phyloP scores from a whole-genome alignment of 2,797 vertebrate species.

The Pipistrellus pipistrellus region DNA sequence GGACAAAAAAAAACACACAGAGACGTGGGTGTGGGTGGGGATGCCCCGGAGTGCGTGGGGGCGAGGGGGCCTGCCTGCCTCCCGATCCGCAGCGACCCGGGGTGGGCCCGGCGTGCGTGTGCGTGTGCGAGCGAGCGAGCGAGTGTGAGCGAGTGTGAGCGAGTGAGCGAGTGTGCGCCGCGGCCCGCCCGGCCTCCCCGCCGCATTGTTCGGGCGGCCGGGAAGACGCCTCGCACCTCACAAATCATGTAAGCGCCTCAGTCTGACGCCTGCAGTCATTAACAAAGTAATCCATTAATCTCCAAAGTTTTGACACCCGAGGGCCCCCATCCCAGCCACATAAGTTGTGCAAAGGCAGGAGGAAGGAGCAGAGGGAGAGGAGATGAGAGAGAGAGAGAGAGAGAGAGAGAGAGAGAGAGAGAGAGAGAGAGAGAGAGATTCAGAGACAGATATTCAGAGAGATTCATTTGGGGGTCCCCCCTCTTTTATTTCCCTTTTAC shows the following conservation, averaged over 20 bases:
- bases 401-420: background rate
- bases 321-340: constrained; percentile 86
- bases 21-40: constrained; percentile 82
- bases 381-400: background rate
- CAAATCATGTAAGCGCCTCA: constrained; percentile 94
- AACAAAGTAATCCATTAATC: constrained; percentile 95
- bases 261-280: constrained; percentile 93
- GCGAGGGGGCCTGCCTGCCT: constrained; percentile 66
- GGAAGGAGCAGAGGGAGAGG: constrained; percentile 75
- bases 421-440: background rate
- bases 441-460: no score
- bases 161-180: constrained; percentile 65
- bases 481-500: constrained; percentile 26
- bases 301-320: constrained; percentile 92
- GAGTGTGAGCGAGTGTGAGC: constrained; percentile 71
- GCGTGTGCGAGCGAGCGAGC: constrained; percentile 31
- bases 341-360: constrained; percentile 87
- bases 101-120: constrained; percentile 57
- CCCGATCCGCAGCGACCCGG: constrained; percentile 72
- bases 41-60: constrained; percentile 64
- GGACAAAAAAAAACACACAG: constrained; percentile 84
- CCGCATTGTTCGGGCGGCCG: constrained; percentile 94
- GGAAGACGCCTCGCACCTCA: constrained; percentile 94
- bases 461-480: background rate
- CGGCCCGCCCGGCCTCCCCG: constrained; percentile 90